These are phyloP conservation scores for Oncopodura yosiiana DNA, from an alignment of 1,140 invertebrate species.

Conservation along the genomic window DNA sequence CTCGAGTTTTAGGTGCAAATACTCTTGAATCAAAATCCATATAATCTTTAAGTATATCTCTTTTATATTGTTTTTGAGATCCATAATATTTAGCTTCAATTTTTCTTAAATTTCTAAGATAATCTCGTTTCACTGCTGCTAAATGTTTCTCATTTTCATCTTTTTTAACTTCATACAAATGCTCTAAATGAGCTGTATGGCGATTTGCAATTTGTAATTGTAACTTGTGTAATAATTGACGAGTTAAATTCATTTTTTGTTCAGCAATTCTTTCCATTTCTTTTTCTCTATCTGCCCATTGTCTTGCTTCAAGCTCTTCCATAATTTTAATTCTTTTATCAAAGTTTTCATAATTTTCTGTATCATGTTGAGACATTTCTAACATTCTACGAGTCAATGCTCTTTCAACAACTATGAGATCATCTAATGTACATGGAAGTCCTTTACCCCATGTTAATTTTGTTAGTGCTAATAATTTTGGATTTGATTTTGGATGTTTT, in stretches of 20 bases:
- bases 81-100: conserved; percentile 17
- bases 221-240: conserved; percentile 38
- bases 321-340: conserved; percentile 48
- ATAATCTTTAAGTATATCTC: conserved; percentile 41
- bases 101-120: conserved; percentile 31
- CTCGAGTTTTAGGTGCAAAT: conserved; percentile 44
- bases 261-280: conserved; percentile 27
- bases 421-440: conserved; percentile 52
- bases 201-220: conserved; percentile 13
- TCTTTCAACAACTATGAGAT: conserved; percentile 54
- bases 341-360: conserved; percentile 45
- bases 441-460: conserved; percentile 46
- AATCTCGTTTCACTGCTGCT: conserved; percentile 19
- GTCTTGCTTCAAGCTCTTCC: conserved; percentile 51
- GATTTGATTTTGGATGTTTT: conserved; percentile 38
- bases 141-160: conserved; percentile 14
- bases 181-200: conserved; percentile 17
- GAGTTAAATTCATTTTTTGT: conserved; percentile 30
- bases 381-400: conserved; percentile 48
- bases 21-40: conserved; percentile 44
- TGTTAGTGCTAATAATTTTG: conserved; percentile 43
- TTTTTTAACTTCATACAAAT: conserved; percentile 12
- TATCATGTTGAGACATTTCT: conserved; percentile 47
- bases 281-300: conserved; percentile 54
- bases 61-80: not conserved